Base-by-base conservation (phyloP, 2,797 vertebrate species). In the Microctenopoma lineatum region DNA sequence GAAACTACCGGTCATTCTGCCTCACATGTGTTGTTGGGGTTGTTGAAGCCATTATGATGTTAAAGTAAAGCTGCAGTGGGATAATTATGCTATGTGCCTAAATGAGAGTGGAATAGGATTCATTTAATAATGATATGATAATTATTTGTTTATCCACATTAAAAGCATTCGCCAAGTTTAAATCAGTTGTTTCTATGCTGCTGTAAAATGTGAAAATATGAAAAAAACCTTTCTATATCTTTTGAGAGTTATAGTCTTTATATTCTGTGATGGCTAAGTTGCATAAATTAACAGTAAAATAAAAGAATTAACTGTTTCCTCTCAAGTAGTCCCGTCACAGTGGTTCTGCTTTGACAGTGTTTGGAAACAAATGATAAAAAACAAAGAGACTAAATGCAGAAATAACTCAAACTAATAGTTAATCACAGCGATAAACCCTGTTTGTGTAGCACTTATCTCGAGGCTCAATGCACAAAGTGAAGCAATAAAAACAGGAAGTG, bases 401-500 rank as follows among this genome's bases (percentile, higher is more conserved):
- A 44, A 26, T 6, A 39, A 62, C 13, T 4, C 42, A 54, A 64
- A 50, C 27, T 36, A 63, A 14, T 18, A 39, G 42, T 51, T 41
- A 29, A 44, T 21, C 18, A 5, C 7, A 9, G 44, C 18, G 63
- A 75, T 67, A 52, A 73, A 65, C 7, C 34, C 29, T 61, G 36
- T 67, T 61, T 54, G 50, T 70, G 51, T 1, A 18, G 57, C 47
- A n/a, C 57, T 82, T 61, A 56, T 65, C 67, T 62, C 68, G 74
- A 59, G 50, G 64, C 64, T 72, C 57, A 64, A 83, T 75, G 59
- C 26, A n/a, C 51, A 75, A 63, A 75, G 61, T 67, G 57, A 79
- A 29, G 73, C 51, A 52, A 75, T 75, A 75, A 80, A 81, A 77
- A 73, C 25, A 42, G 59, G 39, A 75, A 56, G 72, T 47, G 21